Conservation (phyloP, 1,140 invertebrate genomes). For the Nilaparvata lugens region DNA sequence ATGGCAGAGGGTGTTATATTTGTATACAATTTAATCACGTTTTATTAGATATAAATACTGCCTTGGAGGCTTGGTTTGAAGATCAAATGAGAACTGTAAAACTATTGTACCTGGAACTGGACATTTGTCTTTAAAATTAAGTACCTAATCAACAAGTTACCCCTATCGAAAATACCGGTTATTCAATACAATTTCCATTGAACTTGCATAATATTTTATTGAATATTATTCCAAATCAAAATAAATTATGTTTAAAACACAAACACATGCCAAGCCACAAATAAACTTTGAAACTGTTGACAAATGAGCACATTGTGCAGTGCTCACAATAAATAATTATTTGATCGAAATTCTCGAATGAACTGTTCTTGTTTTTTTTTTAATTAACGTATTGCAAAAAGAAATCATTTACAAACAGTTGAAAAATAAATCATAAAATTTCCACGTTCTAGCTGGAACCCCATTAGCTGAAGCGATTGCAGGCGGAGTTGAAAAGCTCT, state of each 20-base stretch:
- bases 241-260: neutral
- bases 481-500: constrained; percentile 62
- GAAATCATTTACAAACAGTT: neutral
- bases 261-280: neutral
- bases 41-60: too few species aligned
- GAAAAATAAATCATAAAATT: constrained; percentile 1
- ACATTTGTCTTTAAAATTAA: neutral
- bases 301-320: neutral
- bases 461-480: constrained; percentile 60
- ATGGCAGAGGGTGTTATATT: too few species aligned
- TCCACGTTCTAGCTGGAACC: constrained; percentile 48
- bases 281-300: neutral
- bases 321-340: neutral
- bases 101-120: neutral
- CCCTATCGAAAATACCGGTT: too few species aligned
- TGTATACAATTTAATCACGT: too few species aligned
- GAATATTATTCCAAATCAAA: neutral
- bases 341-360: constrained; percentile 2
- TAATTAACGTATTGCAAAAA: constrained; percentile 1
- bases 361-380: constrained; percentile 9
- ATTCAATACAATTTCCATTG: too few species aligned
- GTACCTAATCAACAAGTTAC: too few species aligned
- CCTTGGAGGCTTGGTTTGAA: neutral
- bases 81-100: neutral
- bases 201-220: neutral